Evolutionary conservation across 2,797 vertebrate species (phyloP), one percentile per base, ranked within the genome.

Genomic region (Helarctos malayanus): DNA sequence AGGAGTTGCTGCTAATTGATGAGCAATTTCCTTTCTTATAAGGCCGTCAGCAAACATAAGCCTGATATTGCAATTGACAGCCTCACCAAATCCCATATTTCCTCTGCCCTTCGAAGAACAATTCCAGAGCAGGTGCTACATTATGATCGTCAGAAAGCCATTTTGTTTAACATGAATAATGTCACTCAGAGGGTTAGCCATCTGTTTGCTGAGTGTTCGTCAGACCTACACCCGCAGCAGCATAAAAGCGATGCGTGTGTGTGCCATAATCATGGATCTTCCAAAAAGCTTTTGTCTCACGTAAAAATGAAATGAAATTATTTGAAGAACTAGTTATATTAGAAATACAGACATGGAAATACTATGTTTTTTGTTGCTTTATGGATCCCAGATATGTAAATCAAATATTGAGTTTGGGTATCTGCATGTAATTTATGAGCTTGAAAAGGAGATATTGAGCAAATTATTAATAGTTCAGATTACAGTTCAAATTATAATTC

Each of bases 101-200:
- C 63, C 59, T 94, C 49, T 95, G 69, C 13, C 14, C 32, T 83
- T n/a, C 91, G 93, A 94, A 96, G 68, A 89, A 95, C 35, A 83
- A 96, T 15, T 32, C 89, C 94, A 96, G 82, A 98, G 88, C 95
- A 98, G 97, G 83, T 98, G 96, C 78, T 97, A 27, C 49, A 96
- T 97, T 96, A 95, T 59, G 14, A 97, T 97, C 47, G 16, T 98
- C 82, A 97, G 91, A 98, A 98, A 96, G 78, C 73, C 95, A 69
- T 98, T 98, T 94, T 57, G 41, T 95, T 98, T 97, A 98, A 95
- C 89, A 97, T 96, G 94, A 98, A 98, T 98, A 98, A 98, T 98
- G 93, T 79, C 75, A 98, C 97, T 98, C 87, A 92, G 97, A 96
- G 93, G 86, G 92, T 96, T 95, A 94, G 89, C 98, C 98, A 98